A percentile compares a stretch with the other conserved stretches of the same genome.
Evolutionary conservation across 2,888 invertebrate species (phyloP).

Genomic region (Thereva nobilitata): DNA sequence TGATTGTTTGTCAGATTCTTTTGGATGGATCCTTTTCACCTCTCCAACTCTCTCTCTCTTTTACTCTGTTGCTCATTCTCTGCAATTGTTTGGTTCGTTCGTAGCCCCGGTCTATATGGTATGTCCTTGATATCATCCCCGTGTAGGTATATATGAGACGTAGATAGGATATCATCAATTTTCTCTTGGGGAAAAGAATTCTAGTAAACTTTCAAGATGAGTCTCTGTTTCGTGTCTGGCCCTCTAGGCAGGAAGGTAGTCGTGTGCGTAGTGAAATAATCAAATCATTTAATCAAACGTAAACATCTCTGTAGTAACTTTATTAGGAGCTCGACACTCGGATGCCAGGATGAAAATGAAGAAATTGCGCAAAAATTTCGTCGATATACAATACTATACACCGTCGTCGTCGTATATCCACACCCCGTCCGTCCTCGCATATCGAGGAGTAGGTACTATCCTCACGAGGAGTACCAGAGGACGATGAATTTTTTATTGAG

Average conservation of each 20-base stretch:
- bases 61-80: too few relatives aligned
- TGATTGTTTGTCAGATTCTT: slow-evolving; percentile 25
- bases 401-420: too few relatives aligned
- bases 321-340: slow-evolving; percentile 10
- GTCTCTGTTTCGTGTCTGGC: too few relatives aligned
- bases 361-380: slow-evolving; percentile 2
- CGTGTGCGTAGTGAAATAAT: slow-evolving; percentile 20
- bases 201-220: slow-evolving; percentile 6
- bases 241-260: too few relatives aligned
- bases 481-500: too few relatives aligned
- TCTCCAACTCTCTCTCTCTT: neutral
- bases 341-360: neutral
- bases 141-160: slow-evolving; percentile 3
- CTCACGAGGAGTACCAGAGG: too few relatives aligned
- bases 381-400: too few relatives aligned
- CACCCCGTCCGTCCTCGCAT: too few relatives aligned
- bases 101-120: too few relatives aligned
- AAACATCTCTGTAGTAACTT: slow-evolving; percentile 26
- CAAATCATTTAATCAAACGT: slow-evolving; percentile 29
- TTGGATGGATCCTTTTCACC: neutral
- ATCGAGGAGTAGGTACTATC: too few relatives aligned
- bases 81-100: too few relatives aligned
- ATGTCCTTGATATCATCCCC: slow-evolving; percentile 17
- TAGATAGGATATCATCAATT: slow-evolving; percentile 27
- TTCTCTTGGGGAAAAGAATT: slow-evolving; percentile 5